Conservation (phyloP, 2,797 vertebrate genomes). For the Scomberomorus guttatus region DNA sequence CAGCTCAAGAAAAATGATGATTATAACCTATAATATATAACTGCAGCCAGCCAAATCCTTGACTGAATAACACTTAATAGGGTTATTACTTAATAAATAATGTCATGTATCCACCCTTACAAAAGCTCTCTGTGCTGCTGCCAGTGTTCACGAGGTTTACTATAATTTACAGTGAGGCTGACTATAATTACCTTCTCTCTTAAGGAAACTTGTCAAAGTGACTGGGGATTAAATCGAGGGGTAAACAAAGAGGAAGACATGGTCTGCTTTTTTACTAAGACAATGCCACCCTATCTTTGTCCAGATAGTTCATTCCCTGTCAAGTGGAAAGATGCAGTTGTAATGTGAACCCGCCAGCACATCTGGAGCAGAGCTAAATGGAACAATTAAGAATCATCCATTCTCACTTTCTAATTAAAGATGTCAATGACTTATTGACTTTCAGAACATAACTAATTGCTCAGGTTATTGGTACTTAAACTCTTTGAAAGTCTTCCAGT, state of each 20-base stretch:
- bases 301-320: slow-evolving; percentile 30
- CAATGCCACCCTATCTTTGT: slow-evolving; percentile 36
- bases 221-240: slow-evolving; percentile 52
- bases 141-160: slow-evolving; percentile 50
- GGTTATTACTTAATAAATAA: slow-evolving; percentile 73
- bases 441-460: slow-evolving; percentile 47
- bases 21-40: slow-evolving; percentile 61
- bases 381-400: slow-evolving; percentile 59
- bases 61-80: slow-evolving; percentile 62
- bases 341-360: slow-evolving; percentile 34
- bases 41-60: slow-evolving; percentile 51
- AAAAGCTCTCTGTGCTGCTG: slow-evolving; percentile 56
- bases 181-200: slow-evolving; percentile 62
- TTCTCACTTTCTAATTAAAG: slow-evolving; percentile 63
- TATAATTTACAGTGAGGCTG: slow-evolving; percentile 60
- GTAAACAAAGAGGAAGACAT: slow-evolving; percentile 64
- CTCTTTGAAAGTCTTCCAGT: slow-evolving; percentile 23
- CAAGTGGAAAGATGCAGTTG: slow-evolving; percentile 36
- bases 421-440: slow-evolving; percentile 53
- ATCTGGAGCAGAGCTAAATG: slow-evolving; percentile 63
- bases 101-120: slow-evolving; percentile 38
- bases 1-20: slow-evolving; percentile 48
- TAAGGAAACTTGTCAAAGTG: slow-evolving; percentile 61
- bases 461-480: slow-evolving; percentile 45
- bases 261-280: slow-evolving; percentile 47